Base-by-base conservation (phyloP, 2,113 vertebrate species). In the Acanthochromis polyacanthus region DNA sequence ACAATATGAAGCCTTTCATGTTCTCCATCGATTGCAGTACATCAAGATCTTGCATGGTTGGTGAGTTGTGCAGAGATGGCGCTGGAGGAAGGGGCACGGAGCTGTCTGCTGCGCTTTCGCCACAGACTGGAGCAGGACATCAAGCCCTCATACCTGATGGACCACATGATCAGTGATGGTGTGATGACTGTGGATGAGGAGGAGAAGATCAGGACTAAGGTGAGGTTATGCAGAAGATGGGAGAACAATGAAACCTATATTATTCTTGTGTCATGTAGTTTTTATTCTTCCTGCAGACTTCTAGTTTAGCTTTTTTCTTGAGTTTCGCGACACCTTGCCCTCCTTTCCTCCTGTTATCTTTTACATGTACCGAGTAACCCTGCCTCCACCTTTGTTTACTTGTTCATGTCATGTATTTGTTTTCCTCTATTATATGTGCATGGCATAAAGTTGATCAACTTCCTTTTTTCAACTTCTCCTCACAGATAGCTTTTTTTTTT, bases 61-160 rank as follows among this genome's bases (percentile, higher is more conserved):
- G 25, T 14, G 43, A 30, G 36, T 12, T 14, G 20, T 0, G 63
- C 71, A 64, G 68, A 61, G 55, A 92, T 91, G 90, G 83, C 72
- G 40, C 95, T 99, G 96, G 96, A 98, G 58, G 94, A 96, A 88
- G 92, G 84, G 43, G 93, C 97, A 16, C 94, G 95, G 71, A 98
- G 96, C 91, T 95, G 92, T 82, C 95, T 99, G 84, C 91, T 97
- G 86, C 95, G 90, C 81, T 90, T 95, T 62, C 94, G 93, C 55
- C 80, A 91, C 80, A 94, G 84, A 16, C 70, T 99, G 92, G 96
- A 96, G 91, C 94, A 93, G 82, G 97, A 99, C 82, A 97, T 99
- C 80, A 97, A 97, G 82, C 95, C 97, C 19, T 75, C 93, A 25
- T 97, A 96, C 70, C 95, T 99, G 85, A 98, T 99, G 96, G 98